Evolutionary conservation across 2,888 invertebrate genomes (phyloP).

Genomic region (Macrostomum cliftonense): DNA sequence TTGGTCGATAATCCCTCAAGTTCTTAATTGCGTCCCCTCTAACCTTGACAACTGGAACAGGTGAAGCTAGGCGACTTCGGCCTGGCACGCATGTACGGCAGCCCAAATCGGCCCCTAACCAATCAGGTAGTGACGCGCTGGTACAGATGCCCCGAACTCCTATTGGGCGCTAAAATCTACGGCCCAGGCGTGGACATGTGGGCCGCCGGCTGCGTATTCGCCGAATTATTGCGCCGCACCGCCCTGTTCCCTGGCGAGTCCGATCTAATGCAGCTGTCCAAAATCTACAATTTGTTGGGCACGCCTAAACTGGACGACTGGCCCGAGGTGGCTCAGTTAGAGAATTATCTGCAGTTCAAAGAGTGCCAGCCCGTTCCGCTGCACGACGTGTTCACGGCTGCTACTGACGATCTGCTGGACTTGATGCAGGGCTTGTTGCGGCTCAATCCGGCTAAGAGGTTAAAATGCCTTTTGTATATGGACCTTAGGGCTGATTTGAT

Average conservation of each 20-base stretch:
- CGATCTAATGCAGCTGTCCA: slow-evolving; percentile 82
- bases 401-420: slow-evolving; percentile 67
- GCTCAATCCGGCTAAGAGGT: slow-evolving; percentile 62
- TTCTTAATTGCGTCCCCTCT: too few species aligned
- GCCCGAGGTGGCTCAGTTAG: slow-evolving; percentile 49
- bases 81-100: slow-evolving; percentile 76
- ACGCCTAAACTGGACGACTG: slow-evolving; percentile 77
- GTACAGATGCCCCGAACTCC: slow-evolving; percentile 65
- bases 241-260: slow-evolving; percentile 90
- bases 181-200: slow-evolving; percentile 95
- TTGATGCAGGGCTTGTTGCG: slow-evolving; percentile 57
- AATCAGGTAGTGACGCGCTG: slow-evolving; percentile 21
- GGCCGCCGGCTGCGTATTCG: slow-evolving; percentile 93
- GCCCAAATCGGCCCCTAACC: slow-evolving; percentile 44
- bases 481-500: too few species aligned
- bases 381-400: slow-evolving; percentile 81
- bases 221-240: slow-evolving; percentile 56
- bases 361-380: slow-evolving; percentile 61
- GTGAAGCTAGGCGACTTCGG: slow-evolving; percentile 98
- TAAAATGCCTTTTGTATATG: too few species aligned
- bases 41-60: too few species aligned
- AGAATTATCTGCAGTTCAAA: slow-evolving; percentile 82
- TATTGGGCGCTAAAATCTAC: slow-evolving; percentile 84
- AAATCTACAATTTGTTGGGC: slow-evolving; percentile 66
- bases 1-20: too few species aligned